Percentiles rank a stretch among this genome's conserved stretches.
These are phyloP conservation scores for Campylomormyrus numenius DNA, from an alignment of 2,113 vertebrate species.

Conservation along the genomic window DNA sequence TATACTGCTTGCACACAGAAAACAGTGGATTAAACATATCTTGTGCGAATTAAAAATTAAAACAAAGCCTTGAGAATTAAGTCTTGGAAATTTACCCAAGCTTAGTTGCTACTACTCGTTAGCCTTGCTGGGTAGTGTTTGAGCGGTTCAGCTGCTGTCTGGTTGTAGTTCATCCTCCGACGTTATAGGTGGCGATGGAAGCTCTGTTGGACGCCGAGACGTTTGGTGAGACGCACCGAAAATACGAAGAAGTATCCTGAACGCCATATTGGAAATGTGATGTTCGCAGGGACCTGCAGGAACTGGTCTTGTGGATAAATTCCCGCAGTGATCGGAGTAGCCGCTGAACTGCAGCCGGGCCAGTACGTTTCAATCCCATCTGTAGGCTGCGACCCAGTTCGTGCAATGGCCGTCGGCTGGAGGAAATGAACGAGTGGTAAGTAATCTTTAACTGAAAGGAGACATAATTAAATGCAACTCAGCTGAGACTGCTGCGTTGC, in stretches of 20 bases:
- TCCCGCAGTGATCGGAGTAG: neutral
- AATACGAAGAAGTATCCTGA: neutral
- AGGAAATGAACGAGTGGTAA: slow-evolving; percentile 5
- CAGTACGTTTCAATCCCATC: neutral
- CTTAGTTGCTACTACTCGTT: neutral
- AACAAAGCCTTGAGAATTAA: neutral
- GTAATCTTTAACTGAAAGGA: neutral
- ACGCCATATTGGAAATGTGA: slow-evolving; percentile 17
- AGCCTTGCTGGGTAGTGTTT: neutral
- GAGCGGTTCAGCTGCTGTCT: neutral
- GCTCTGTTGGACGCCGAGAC: neutral
- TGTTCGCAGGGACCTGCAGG: slow-evolving; percentile 3
- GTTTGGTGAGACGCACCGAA: neutral
- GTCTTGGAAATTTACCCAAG: neutral
- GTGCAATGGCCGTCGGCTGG: slow-evolving; percentile 7
- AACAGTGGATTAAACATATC: neutral
- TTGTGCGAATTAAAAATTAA: neutral
- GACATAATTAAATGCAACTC: neutral
- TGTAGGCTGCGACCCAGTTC: neutral
- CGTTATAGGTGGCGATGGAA: neutral
- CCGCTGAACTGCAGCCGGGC: neutral
- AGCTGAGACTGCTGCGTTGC: neutral
- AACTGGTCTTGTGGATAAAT: neutral
- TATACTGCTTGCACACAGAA: neutral
- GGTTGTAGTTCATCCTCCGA: neutral